Evolutionary conservation across 2,888 invertebrate genomes (phyloP).

Genomic region (Eupithecia pulchellata): DNA sequence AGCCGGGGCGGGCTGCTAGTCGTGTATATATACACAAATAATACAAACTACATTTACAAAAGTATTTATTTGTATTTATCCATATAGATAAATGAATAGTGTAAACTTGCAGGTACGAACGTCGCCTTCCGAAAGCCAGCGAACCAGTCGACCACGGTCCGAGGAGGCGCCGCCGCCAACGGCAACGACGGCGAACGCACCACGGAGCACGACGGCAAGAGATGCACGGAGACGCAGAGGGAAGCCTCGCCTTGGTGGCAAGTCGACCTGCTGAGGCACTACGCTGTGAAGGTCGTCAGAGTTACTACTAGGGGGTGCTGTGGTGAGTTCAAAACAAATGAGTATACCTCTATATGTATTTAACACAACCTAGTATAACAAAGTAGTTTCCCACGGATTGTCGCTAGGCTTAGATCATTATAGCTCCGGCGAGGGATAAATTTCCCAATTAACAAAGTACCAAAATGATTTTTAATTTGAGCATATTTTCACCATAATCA

Average conservation of each 20-base stretch:
- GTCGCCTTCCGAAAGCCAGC: conserved; percentile 94
- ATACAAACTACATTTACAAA: too few species aligned
- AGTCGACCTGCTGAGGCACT: conserved; percentile 93
- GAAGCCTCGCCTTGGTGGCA: conserved; percentile 98
- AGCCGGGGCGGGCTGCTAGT: too few species aligned
- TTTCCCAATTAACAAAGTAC: too few species aligned
- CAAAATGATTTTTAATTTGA: too few species aligned
- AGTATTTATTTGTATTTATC: too few species aligned
- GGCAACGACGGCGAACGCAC: conserved; percentile 95
- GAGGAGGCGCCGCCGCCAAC: conserved; percentile 92
- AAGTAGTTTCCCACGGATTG: too few species aligned
- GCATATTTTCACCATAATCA: too few species aligned
- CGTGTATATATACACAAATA: too few species aligned
- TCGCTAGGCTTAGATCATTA: too few species aligned
- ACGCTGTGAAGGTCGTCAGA: conserved; percentile 93
- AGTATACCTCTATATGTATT: too few species aligned
- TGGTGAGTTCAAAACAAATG: conserved; percentile 85
- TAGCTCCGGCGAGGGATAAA: too few species aligned
- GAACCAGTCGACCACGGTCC: conserved; percentile 95
- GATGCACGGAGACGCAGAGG: conserved; percentile 95
- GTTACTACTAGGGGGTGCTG: conserved; percentile 94
- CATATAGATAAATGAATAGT: background rate
- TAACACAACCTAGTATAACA: too few species aligned
- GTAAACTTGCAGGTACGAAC: conserved; percentile 87
- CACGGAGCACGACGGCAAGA: conserved; percentile 93